phyloP scores from a whole-genome alignment of 1,140 invertebrate genomes.

The Eueides isabella region DNA sequence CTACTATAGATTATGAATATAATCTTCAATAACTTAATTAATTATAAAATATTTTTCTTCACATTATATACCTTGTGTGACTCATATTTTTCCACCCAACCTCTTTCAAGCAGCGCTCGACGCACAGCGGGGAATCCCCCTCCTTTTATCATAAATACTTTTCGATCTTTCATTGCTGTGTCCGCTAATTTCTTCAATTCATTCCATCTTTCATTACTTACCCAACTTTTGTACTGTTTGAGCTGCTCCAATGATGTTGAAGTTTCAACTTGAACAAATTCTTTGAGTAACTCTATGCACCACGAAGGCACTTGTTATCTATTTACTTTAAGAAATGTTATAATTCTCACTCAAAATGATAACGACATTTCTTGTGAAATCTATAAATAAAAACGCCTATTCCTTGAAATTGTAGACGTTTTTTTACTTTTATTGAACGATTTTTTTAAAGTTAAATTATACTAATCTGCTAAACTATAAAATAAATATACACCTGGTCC shows the following conservation, averaged over 20 bases:
- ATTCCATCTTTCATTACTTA: constrained; percentile 78
- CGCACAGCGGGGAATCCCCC: constrained; percentile 82
- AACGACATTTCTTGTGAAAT: too few relatives aligned
- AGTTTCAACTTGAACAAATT: constrained; percentile 45
- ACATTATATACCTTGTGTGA: constrained; percentile 70
- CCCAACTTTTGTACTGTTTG: constrained; percentile 75
- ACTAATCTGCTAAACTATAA: neutral
- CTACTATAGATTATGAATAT: neutral
- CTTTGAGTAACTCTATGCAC: neutral
- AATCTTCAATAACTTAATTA: neutral
- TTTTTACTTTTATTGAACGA: neutral
- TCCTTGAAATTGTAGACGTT: neutral
- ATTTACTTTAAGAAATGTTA: neutral
- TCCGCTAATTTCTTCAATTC: constrained; percentile 79
- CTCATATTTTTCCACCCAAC: constrained; percentile 86
- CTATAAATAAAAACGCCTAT: too few relatives aligned
- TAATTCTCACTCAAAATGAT: too few relatives aligned
- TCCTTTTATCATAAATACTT: constrained; percentile 80
- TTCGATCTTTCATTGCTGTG: constrained; percentile 74
- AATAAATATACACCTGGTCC: constrained; percentile 59
- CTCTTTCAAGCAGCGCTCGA: constrained; percentile 82
- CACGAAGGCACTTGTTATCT: too few relatives aligned
- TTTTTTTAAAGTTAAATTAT: too few relatives aligned
- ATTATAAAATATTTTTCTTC: neutral
- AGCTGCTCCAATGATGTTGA: constrained; percentile 68